Conservation (phyloP, 2,888 invertebrate species). For the Scaptomyza tumidula region DNA sequence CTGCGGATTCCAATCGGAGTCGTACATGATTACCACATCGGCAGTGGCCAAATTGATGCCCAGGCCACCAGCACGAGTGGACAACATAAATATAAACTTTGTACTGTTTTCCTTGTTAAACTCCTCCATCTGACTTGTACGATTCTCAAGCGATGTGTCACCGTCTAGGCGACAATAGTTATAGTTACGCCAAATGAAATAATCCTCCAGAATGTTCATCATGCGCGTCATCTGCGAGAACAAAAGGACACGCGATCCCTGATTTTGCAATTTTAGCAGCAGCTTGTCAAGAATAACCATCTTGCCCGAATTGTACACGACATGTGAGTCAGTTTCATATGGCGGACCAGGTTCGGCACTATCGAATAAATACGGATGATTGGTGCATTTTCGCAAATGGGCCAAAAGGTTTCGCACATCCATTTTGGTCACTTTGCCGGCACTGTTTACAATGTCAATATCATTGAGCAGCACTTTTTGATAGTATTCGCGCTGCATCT, state of each 20-base stretch:
- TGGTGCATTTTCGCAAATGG: constrained; percentile 99
- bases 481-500: constrained; percentile 99
- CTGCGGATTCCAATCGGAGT: constrained; percentile 99
- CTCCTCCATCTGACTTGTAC: constrained; percentile 97
- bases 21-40: constrained; percentile 98
- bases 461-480: constrained; percentile 99
- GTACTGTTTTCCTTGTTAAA: constrained; percentile 95
- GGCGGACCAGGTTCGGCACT: constrained; percentile 99
- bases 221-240: constrained; percentile 99
- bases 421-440: constrained; percentile 98
- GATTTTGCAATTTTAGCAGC: constrained; percentile 93
- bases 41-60: constrained; percentile 99
- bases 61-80: constrained; percentile 98
- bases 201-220: constrained; percentile 98
- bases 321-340: constrained; percentile 97
- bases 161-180: constrained; percentile 97
- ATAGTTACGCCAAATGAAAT: constrained; percentile 94
- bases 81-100: constrained; percentile 99
- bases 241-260: constrained; percentile 96
- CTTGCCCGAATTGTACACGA: constrained; percentile 98
- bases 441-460: constrained; percentile 98
- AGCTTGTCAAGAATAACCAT: constrained; percentile 98
- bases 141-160: constrained; percentile 98
- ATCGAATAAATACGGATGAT: constrained; percentile 99
- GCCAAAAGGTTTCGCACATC: constrained; percentile 98